phyloP scores from a whole-genome alignment of 1,140 invertebrate genomes.

The Calosoma granatense region DNA sequence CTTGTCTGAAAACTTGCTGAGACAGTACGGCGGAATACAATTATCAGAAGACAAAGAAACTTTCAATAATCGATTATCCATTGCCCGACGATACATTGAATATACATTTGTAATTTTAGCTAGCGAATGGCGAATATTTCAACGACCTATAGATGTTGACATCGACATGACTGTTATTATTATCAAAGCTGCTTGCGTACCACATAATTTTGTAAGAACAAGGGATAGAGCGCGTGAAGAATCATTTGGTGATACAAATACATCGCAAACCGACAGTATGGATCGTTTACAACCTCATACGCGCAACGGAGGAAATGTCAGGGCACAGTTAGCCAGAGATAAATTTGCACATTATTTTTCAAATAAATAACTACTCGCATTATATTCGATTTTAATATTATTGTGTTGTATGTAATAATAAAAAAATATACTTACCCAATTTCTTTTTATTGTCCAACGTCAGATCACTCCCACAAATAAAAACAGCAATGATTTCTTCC shows the following conservation, averaged over 20 bases:
- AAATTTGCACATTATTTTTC: no score
- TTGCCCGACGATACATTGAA: background rate
- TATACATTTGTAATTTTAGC: background rate
- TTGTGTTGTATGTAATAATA: no score
- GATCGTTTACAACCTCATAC: no score
- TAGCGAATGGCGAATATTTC: background rate
- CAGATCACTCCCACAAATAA: conserved; percentile 8
- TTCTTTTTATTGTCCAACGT: conserved; percentile 9
- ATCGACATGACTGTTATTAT: background rate
- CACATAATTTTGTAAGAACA: no score
- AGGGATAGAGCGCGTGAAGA: no score
- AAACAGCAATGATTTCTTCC: conserved; percentile 6
- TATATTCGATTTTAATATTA: no score
- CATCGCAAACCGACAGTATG: no score
- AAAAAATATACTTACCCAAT: conserved; percentile 11
- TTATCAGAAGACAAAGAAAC: conserved; percentile 27
- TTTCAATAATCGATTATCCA: conserved; percentile 33
- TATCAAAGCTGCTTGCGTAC: background rate
- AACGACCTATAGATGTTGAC: background rate
- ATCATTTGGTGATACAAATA: no score
- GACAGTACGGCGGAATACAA: conserved; percentile 31
- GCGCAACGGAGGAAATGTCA: no score
- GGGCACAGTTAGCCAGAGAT: no score
- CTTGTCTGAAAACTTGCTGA: conserved; percentile 32
- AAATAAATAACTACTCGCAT: no score